These are phyloP conservation scores for Lanius ludovicianus DNA, from an alignment of 2,113 vertebrate species.

Conservation along the genomic window DNA sequence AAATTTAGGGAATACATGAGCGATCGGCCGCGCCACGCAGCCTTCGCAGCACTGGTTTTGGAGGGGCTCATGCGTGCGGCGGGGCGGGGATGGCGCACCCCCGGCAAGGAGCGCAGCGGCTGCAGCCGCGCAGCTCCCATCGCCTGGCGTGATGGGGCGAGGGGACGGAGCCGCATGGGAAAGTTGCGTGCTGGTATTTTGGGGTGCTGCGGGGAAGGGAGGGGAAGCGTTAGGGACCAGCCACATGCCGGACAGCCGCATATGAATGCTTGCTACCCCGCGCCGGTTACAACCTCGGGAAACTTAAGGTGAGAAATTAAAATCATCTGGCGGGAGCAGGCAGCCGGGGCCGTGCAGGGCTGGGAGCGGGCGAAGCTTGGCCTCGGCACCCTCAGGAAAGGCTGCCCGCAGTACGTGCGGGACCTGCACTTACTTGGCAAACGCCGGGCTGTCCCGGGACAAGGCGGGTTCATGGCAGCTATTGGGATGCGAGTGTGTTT, in stretches of 20 bases:
- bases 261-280: not conserved
- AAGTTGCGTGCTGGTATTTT: not conserved
- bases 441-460: not conserved
- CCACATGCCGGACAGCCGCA: not conserved
- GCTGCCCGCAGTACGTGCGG: not conserved
- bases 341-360: not conserved
- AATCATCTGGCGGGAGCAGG: not conserved
- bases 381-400: not conserved
- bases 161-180: not conserved
- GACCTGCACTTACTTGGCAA: not conserved
- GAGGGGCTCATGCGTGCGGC: not conserved
- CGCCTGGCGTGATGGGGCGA: not conserved
- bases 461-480: not conserved
- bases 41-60: not conserved
- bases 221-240: not conserved
- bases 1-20: not conserved
- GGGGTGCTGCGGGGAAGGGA: not conserved
- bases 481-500: not conserved
- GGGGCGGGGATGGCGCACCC: not conserved
- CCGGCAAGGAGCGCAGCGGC: not conserved
- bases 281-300: not conserved
- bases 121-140: not conserved
- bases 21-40: not conserved
- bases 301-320: conserved; percentile 1
- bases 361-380: not conserved